These are phyloP conservation scores for Sialia sialis DNA, from an alignment of 2,113 vertebrate genomes.

Conservation along the genomic window DNA sequence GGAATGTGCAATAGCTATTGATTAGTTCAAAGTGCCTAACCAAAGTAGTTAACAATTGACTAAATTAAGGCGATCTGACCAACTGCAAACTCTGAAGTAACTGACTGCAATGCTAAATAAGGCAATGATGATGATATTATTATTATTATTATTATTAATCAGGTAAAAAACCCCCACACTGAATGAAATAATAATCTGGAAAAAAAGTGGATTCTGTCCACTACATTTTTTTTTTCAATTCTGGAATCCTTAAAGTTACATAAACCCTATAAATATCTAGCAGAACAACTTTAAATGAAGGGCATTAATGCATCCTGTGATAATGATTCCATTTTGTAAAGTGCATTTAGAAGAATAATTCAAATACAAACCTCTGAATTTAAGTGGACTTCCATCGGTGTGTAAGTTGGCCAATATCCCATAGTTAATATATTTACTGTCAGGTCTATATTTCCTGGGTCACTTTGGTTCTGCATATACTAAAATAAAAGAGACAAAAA, in stretches of 20 bases:
- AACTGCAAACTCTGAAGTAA: not conserved
- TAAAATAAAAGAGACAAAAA: slow-evolving; percentile 34
- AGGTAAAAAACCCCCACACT: fast-evolving
- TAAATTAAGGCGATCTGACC: not conserved
- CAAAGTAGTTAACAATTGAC: not conserved
- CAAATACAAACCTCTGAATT: slow-evolving; percentile 73
- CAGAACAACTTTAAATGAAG: not conserved
- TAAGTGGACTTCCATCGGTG: slow-evolving; percentile 80
- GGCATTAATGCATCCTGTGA: not conserved
- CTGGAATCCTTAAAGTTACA: not conserved
- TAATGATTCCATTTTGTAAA: not conserved
- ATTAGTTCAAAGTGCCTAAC: not conserved
- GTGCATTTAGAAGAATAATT: not conserved
- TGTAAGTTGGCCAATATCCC: slow-evolving; percentile 84
- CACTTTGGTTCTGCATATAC: slow-evolving; percentile 82
- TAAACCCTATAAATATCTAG: not conserved
- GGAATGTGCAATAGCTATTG: fast-evolving
- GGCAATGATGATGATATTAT: no score
- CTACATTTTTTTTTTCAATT: not conserved
- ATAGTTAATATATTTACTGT: slow-evolving; percentile 84
- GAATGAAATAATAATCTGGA: not conserved
- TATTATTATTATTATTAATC: not conserved
- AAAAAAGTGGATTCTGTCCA: not conserved
- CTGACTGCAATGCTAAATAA: not conserved
- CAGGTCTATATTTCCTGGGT: slow-evolving; percentile 78